Conservation (phyloP, 2,797 vertebrate species). For the Pogoniulus pusillus region DNA sequence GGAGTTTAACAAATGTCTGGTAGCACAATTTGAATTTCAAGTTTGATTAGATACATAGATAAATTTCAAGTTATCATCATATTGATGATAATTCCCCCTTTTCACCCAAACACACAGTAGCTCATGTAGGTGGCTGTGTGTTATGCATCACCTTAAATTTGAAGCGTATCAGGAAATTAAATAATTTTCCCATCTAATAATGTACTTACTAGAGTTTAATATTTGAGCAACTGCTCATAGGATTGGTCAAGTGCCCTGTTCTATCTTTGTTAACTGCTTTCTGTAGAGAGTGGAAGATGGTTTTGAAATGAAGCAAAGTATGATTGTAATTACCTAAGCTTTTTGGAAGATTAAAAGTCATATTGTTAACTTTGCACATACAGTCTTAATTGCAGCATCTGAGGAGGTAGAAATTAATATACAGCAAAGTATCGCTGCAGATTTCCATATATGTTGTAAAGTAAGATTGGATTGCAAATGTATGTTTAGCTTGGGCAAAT, state of each 20-base stretch:
- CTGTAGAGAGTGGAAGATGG: neutral
- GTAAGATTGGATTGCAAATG: neutral
- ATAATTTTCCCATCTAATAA: neutral
- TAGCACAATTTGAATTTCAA: neutral
- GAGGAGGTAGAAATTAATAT: neutral
- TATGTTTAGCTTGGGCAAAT: neutral
- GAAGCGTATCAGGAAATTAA: constrained; percentile 51
- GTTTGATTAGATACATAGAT: neutral
- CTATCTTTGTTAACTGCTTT: neutral
- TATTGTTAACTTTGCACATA: neutral
- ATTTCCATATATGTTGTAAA: neutral
- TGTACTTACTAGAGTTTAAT: neutral
- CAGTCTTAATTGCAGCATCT: neutral
- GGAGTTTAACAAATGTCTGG: neutral
- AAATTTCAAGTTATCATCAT: neutral
- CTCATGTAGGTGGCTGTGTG: neutral
- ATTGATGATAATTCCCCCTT: neutral
- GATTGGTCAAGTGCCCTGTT: neutral
- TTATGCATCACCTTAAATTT: constrained; percentile 40
- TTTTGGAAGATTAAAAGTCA: neutral
- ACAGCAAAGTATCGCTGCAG: neutral
- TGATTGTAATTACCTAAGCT: neutral
- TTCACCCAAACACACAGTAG: neutral
- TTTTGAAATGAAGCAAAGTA: neutral
- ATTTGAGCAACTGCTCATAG: neutral